Evolutionary conservation across 23 tunicate species (phyloP).

Genomic region (Diplosoma virens): DNA sequence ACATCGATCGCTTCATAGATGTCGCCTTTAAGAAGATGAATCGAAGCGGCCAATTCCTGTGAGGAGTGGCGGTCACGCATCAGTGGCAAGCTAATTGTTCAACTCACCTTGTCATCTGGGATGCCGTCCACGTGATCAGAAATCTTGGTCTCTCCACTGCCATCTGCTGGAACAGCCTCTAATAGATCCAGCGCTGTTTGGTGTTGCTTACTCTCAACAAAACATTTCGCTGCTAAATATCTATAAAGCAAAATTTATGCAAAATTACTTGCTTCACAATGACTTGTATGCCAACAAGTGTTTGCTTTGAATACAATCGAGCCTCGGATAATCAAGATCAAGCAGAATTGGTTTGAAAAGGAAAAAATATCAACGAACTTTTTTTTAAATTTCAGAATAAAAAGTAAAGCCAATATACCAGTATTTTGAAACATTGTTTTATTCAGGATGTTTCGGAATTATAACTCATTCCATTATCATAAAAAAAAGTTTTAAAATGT

Average conservation of each 20-base stretch:
- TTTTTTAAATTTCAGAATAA: no score
- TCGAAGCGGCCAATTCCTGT: conserved; percentile 57
- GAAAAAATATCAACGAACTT: no score
- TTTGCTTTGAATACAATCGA: no score
- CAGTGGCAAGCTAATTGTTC: neutral
- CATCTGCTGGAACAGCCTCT: conserved; percentile 29
- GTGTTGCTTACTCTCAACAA: conserved; percentile 63
- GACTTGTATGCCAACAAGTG: no score
- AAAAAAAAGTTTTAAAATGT: no score
- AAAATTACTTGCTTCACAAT: no score
- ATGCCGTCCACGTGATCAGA: conserved; percentile 52
- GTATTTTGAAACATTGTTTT: no score
- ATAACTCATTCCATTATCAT: no score
- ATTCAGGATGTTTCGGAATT: no score
- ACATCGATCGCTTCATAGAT: conserved; percentile 81
- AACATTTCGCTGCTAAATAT: conserved; percentile 84
- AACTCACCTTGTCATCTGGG: conserved; percentile 68
- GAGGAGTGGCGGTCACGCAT: neutral
- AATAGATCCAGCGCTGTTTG: conserved; percentile 77
- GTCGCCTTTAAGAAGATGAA: conserved; percentile 78
- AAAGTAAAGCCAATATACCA: no score
- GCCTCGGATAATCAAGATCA: no score
- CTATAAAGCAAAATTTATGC: conserved; percentile 20
- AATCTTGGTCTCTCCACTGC: neutral
- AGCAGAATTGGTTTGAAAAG: no score